Conservation (phyloP, 2,888 invertebrate genomes). For the Lapara coniferarum region DNA sequence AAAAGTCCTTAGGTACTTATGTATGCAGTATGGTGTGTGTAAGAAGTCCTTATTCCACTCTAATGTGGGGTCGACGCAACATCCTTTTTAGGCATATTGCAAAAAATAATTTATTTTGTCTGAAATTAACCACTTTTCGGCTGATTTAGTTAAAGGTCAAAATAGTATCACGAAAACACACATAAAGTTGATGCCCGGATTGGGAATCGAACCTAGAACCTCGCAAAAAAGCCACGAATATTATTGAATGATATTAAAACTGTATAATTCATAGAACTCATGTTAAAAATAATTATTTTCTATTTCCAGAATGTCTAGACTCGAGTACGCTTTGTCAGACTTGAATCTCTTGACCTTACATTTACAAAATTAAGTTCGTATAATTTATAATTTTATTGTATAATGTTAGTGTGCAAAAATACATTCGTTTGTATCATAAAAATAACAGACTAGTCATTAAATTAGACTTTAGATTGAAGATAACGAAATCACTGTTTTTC, state of each 20-base stretch:
- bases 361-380: neutral
- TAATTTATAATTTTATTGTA: slow-evolving; percentile 7
- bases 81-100: no score
- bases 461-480: slow-evolving; percentile 6
- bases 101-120: no score
- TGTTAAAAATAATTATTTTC: neutral
- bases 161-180: no score
- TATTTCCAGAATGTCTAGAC: neutral
- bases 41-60: no score
- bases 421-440: neutral
- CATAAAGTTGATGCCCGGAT: no score
- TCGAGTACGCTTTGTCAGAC: neutral
- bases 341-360: slow-evolving; percentile 2
- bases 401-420: neutral
- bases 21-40: no score
- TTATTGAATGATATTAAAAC: neutral
- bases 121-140: no score
- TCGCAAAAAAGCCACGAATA: no score
- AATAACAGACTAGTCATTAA: slow-evolving; percentile 1
- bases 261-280: neutral
- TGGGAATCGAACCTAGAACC: no score
- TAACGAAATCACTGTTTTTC: neutral
- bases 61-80: no score
- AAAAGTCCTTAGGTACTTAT: no score
- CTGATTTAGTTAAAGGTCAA: no score